phyloP scores from a whole-genome alignment of 2,113 vertebrate genomes.

The Oenanthe melanoleuca region DNA sequence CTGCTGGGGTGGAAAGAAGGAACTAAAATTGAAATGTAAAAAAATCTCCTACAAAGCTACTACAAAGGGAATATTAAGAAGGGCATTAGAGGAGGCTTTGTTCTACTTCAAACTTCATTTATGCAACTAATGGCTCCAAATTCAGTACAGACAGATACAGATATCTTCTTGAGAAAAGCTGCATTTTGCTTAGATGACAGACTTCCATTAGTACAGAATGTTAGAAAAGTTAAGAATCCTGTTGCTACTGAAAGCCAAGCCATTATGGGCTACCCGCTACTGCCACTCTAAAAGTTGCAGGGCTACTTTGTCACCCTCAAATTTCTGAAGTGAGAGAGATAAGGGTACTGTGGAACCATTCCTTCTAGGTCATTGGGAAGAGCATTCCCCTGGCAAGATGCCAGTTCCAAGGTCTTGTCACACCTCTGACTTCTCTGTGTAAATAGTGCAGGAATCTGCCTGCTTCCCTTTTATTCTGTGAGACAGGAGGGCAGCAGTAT shows the following conservation, averaged over 20 bases:
- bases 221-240: neutral
- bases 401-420: conserved; percentile 49
- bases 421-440: conserved; percentile 66
- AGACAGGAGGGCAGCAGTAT: neutral
- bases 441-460: neutral
- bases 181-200: neutral
- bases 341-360: conserved; percentile 20
- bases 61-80: neutral
- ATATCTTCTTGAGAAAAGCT: neutral
- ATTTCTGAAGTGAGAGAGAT: conserved; percentile 59
- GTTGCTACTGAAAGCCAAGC: neutral
- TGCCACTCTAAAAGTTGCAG: neutral
- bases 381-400: neutral
- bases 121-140: neutral
- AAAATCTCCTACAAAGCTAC: neutral
- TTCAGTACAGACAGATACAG: neutral
- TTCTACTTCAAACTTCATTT: neutral
- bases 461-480: conserved; percentile 30
- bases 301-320: conserved; percentile 41
- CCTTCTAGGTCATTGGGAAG: conserved; percentile 22
- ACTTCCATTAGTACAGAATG: neutral
- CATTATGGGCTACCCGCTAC: accelerated
- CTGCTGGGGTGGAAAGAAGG: neutral
- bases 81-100: neutral
- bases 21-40: neutral